Percentiles rank a stretch among this genome's conserved stretches.
These are phyloP conservation scores for Ceratosolen solmsi DNA, from an alignment of 1,140 invertebrate species.

Conservation along the genomic window DNA sequence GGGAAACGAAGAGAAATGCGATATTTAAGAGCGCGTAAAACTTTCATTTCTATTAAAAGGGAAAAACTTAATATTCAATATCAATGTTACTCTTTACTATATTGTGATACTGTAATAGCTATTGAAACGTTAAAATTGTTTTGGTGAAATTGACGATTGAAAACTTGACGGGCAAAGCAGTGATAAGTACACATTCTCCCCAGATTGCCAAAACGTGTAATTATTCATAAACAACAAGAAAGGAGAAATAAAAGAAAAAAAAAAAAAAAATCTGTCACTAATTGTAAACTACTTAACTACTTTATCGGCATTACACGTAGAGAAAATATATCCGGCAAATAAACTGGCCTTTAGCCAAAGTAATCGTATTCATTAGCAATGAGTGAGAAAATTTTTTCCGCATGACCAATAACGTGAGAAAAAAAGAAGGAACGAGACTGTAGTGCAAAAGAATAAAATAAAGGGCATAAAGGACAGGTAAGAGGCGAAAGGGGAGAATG, in stretches of 20 bases:
- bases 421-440: slow-evolving; percentile 17
- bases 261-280: neutral
- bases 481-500: slow-evolving; percentile 15
- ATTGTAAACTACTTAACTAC: neutral
- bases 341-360: slow-evolving; percentile 31
- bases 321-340: slow-evolving; percentile 3
- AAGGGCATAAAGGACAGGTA: slow-evolving; percentile 8
- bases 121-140: too few relatives aligned
- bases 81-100: too few relatives aligned
- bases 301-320: slow-evolving; percentile 20
- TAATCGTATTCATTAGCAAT: slow-evolving; percentile 44
- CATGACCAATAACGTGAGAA: slow-evolving; percentile 41
- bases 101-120: too few relatives aligned
- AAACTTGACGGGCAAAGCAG: too few relatives aligned
- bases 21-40: too few relatives aligned
- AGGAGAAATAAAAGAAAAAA: neutral
- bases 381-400: slow-evolving; percentile 37
- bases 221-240: neutral
- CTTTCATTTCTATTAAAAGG: too few relatives aligned
- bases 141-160: too few relatives aligned
- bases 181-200: too few relatives aligned
- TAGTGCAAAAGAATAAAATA: slow-evolving; percentile 23
- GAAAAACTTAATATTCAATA: too few relatives aligned
- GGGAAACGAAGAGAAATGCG: too few relatives aligned
- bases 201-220: neutral